Base-by-base conservation (phyloP, 2,797 vertebrate genomes). In the Hippopotamyrus pictus region DNA sequence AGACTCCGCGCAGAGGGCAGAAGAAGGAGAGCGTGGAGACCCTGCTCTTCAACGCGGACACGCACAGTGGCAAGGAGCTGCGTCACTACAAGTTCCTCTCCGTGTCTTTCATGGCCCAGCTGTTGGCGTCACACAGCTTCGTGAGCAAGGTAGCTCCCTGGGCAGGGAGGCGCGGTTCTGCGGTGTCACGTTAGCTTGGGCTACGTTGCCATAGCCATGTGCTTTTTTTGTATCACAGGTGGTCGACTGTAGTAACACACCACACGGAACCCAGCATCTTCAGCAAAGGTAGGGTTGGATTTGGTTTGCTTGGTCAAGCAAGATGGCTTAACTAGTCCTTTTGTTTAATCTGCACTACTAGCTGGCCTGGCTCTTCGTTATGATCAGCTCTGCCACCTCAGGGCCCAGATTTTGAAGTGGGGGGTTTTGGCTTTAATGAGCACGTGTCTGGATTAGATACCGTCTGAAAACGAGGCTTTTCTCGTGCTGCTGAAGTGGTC, bases 1-100 rank as follows among this genome's bases (percentile, higher is more conserved):
- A 92, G 0, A 86, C 88, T 0, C 62, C 76, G 9, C 86, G 87
- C 0, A 92, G 51, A 73, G 94, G 92, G 88, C 90, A 37, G 0
- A 93, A 94, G 4, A 89, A 86, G 0, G 93, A 93, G 83, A 95
- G 92, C 41, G 86, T 93, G 48, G 93, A 94, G 91, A 95, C 96
- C 0, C 94, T 97, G 89, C 93, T 99, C 90, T 99, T 99, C 88
- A 96, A 91, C 0, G 90, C 97, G 69, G 97, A 97, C 0, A 88
- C 94, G 76, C 97, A 99, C 93, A 97, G 97, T 0, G 94, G 95
- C 94, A 99, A 99, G 92, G 97, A 99, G 44, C 96, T 99, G 29
- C 94, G 98, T 11, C 98, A 99, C 91, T 98, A 98, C 89, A 99
- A 97, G 86, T 99, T 97, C 94, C 92, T 99, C 65, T 96, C 96